Conservation (phyloP, 53 echinoderm and acorn worm genomes). For the Paracentrotus lividus region DNA sequence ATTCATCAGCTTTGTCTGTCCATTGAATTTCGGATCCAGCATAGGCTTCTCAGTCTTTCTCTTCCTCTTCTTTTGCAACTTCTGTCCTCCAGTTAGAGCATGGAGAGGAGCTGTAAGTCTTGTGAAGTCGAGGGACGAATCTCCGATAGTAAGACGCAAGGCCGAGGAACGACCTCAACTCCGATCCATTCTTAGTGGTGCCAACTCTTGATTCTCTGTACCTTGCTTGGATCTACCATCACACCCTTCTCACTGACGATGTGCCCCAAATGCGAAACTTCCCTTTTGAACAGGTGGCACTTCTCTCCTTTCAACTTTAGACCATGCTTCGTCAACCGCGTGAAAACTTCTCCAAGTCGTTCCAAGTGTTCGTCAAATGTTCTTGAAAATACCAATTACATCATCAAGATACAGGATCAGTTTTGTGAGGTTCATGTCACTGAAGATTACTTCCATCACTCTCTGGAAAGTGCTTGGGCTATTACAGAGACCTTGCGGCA, state of each 20-base stretch:
- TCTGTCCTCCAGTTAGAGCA: slow-evolving; percentile 58
- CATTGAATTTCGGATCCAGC: neutral
- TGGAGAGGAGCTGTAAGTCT: slow-evolving; percentile 67
- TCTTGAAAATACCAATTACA: slow-evolving; percentile 73
- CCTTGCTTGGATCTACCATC: slow-evolving; percentile 66
- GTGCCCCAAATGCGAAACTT: slow-evolving; percentile 71
- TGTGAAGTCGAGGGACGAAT: slow-evolving; percentile 70
- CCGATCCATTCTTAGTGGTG: slow-evolving; percentile 1
- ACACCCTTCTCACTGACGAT: slow-evolving; percentile 63
- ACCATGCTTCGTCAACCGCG: slow-evolving; percentile 65
- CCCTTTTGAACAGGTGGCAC: slow-evolving; percentile 67
- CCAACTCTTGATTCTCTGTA: slow-evolving; percentile 50
- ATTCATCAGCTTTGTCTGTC: slow-evolving; percentile 21
- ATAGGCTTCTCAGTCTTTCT: neutral
- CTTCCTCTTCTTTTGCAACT: neutral
- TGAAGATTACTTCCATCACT: slow-evolving; percentile 73
- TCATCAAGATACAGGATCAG: slow-evolving; percentile 76
- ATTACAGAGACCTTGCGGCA: slow-evolving; percentile 61
- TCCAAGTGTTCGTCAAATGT: slow-evolving; percentile 76
- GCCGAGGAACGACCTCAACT: slow-evolving; percentile 69
- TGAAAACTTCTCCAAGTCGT: slow-evolving; percentile 72
- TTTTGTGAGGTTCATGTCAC: slow-evolving; percentile 75
- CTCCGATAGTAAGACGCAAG: slow-evolving; percentile 73
- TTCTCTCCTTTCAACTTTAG: slow-evolving; percentile 69
- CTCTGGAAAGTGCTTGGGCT: slow-evolving; percentile 76